Base-by-base conservation (phyloP, 37 sponge, comb jelly and placozoan genomes). In the Spongia lamella region DNA sequence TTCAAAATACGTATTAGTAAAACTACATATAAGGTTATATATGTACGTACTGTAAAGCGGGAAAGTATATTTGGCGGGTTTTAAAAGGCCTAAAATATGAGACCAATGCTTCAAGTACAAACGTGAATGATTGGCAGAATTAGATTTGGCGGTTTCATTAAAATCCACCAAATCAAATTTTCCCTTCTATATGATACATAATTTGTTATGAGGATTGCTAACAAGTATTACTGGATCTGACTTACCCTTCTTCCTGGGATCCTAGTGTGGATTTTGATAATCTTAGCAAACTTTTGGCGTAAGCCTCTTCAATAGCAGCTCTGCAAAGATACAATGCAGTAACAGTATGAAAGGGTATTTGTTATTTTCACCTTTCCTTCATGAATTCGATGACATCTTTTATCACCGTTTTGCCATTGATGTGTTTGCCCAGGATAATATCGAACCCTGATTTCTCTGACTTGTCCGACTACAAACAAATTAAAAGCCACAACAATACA, bases 301-400 rank as follows among this genome's bases (percentile, higher is more conserved):
- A 90, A 51, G 80, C 81, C 27, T 90, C 90, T 31, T 90, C 90
- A 25, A 90, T 56, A 21, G 75, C 77, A 81, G 90, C 81, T 71
- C 90, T 90, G 61, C 25, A 66, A 20, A 4, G 22, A 21, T 25
- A 56, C 54, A 24, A 54, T 24, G 6, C 33, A 34, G 22, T 19
- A n/a, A n/a, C n/a, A n/a, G n/a, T n/a, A n/a, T n/a, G 7, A 35
- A 30, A 25, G 5, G 9, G n/a, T 74, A 49, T 25, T 25, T 38
- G n/a, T n/a, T n/a, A n/a, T n/a, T n/a, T n/a, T n/a, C n/a, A 84
- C 90, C 90, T 84, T 56, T 90, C 90, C 52, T 70, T 84, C 57
- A 84, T 65, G 62, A 90, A 90, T 11, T 90, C 90, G n/a, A 69
- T 38, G 82, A 90, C 84, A 15, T 90, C 90, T 50, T 90, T 90